These are phyloP conservation scores for Drosophila mayri DNA, from an alignment of 1,140 invertebrate species.

Conservation along the genomic window DNA sequence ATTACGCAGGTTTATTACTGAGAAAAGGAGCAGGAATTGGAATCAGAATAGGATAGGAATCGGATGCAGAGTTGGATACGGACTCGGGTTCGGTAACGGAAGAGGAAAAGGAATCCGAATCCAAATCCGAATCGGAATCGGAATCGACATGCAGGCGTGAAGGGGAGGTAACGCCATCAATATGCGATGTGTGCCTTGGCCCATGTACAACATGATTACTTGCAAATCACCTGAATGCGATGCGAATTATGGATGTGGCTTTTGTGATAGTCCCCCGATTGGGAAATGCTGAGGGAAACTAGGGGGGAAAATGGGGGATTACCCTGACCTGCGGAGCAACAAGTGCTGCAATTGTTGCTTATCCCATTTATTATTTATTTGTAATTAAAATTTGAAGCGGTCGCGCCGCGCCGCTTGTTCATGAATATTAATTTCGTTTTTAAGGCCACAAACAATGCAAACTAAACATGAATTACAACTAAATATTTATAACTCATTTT, in stretches of 20 bases:
- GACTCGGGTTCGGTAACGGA: constrained; percentile 1
- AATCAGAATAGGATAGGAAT: constrained; percentile 9
- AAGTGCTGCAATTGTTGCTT: constrained; percentile 37
- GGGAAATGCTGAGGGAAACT: not conserved
- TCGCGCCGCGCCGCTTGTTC: constrained; percentile 38
- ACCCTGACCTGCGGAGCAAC: constrained; percentile 9
- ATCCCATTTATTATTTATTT: constrained; percentile 68
- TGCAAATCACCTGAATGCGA: constrained; percentile 79
- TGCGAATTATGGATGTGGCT: constrained; percentile 57
- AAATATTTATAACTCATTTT: constrained; percentile 84
- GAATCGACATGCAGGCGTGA: not conserved
- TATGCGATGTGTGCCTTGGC: constrained; percentile 71
- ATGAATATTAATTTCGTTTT: constrained; percentile 80
- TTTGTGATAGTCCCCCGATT: constrained; percentile 3
- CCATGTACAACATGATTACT: constrained; percentile 81
- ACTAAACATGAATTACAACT: constrained; percentile 82
- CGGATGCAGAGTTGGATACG: constrained; percentile 6
- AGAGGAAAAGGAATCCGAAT: constrained; percentile 11
- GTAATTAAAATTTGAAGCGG: constrained; percentile 67
- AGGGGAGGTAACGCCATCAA: constrained; percentile 51
- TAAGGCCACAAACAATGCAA: constrained; percentile 60
- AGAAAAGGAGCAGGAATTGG: constrained; percentile 41
- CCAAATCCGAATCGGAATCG: not conserved
- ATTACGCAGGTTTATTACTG: constrained; percentile 80
- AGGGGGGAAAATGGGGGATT: not conserved